These are phyloP conservation scores for Craseonycteris thonglongyai DNA, from an alignment of 2,113 vertebrate species.

Conservation along the genomic window DNA sequence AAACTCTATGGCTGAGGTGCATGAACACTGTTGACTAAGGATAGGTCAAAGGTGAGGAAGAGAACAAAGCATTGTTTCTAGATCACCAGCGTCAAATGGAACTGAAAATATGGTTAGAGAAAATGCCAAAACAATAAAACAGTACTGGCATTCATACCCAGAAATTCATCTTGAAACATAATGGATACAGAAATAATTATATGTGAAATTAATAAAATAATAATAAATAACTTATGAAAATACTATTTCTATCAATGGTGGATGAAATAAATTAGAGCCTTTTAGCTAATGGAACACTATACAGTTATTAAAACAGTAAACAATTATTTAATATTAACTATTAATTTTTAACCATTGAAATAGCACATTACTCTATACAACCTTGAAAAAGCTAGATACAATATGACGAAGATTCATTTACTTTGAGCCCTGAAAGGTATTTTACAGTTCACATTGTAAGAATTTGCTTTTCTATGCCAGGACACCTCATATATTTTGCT, in stretches of 20 bases:
- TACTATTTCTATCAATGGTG: neutral
- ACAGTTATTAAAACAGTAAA: neutral
- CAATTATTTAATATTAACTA: neutral
- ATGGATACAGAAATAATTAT: neutral
- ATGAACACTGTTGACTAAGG: rapidly evolving
- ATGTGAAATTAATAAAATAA: neutral
- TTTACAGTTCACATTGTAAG: neutral
- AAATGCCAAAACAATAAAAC: neutral
- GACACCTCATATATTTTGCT: neutral
- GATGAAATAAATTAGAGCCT: neutral
- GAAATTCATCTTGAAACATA: neutral
- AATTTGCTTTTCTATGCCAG: neutral
- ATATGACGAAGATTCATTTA: neutral
- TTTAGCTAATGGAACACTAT: neutral
- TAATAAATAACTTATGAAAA: neutral
- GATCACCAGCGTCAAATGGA: neutral
- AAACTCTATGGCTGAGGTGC: neutral
- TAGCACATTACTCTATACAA: neutral
- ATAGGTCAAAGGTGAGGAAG: neutral
- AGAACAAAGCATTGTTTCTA: neutral
- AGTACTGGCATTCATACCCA: neutral
- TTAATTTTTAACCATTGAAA: neutral
- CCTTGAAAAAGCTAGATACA: neutral
- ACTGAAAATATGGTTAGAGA: neutral
- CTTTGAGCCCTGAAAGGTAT: neutral